These are phyloP conservation scores for Hemichromis elongatus DNA, from an alignment of 2,113 vertebrate genomes.

Conservation along the genomic window DNA sequence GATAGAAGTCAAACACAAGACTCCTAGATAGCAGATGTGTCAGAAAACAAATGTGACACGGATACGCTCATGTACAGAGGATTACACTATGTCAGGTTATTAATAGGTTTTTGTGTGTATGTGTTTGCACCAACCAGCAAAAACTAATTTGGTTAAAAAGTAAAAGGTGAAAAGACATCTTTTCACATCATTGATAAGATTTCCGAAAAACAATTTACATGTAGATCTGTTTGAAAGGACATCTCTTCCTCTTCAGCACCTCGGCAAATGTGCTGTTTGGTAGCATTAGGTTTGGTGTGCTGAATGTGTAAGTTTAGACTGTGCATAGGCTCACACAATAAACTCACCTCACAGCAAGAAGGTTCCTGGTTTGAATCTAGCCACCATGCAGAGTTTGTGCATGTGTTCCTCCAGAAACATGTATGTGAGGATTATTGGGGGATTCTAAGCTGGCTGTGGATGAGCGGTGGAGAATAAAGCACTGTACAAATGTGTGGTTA, in stretches of 20 bases:
- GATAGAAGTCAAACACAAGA: slow-evolving; percentile 54
- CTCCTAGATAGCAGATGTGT: slow-evolving; percentile 59
- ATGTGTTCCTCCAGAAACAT: not conserved
- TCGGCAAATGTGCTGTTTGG: not conserved
- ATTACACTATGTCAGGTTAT: not conserved
- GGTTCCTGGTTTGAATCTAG: not conserved
- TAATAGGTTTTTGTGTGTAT: not conserved
- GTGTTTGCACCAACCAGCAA: not conserved
- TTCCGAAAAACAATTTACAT: not conserved
- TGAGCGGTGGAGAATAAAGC: not conserved
- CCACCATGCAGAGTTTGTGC: not conserved
- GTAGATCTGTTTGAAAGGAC: not conserved
- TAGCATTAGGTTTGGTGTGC: not conserved
- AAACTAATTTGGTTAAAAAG: not conserved
- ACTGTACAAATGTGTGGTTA: not conserved
- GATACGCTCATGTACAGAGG: slow-evolving; percentile 2
- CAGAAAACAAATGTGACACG: slow-evolving; percentile 8
- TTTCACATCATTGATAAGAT: not conserved
- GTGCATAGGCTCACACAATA: not conserved
- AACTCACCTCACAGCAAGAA: not conserved
- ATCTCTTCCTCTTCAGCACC: not conserved
- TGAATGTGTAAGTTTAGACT: not conserved
- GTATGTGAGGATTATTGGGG: not conserved
- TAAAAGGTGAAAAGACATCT: not conserved
- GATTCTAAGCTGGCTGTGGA: not conserved